Conservation (phyloP, 2,797 vertebrate genomes). For the Melanotaenia parkinsoni region DNA sequence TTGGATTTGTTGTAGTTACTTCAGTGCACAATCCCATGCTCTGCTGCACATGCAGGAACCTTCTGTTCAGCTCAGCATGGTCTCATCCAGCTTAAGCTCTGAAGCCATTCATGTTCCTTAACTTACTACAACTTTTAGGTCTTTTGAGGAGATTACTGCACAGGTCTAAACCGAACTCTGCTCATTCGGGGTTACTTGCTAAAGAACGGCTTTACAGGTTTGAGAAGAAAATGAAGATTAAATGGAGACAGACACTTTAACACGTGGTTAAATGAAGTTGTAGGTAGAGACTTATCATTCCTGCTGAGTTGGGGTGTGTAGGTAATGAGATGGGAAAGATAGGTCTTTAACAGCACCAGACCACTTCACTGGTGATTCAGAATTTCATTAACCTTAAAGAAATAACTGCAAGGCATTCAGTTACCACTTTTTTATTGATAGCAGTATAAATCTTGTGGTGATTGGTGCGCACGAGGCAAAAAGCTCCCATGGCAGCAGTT, state of each 20-base stretch:
- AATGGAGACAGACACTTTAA: slow-evolving; percentile 41
- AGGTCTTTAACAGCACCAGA: slow-evolving; percentile 33
- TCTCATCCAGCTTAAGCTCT: slow-evolving; percentile 47
- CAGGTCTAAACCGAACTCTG: slow-evolving; percentile 45
- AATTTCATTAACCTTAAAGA: slow-evolving; percentile 70
- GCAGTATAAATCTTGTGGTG: slow-evolving; percentile 56
- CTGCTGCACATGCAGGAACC: slow-evolving; percentile 50
- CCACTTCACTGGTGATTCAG: slow-evolving; percentile 44
- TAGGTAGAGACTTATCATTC: slow-evolving; percentile 45
- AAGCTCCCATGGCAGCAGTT: slow-evolving; percentile 43
- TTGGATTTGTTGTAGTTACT: slow-evolving; percentile 44
- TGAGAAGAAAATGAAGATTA: slow-evolving; percentile 67
- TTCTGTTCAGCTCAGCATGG: slow-evolving; percentile 49
- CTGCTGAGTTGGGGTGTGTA: slow-evolving; percentile 34
- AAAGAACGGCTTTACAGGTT: slow-evolving; percentile 34
- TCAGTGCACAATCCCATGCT: slow-evolving; percentile 26
- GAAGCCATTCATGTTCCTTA: slow-evolving; percentile 39
- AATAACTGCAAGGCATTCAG: slow-evolving; percentile 40
- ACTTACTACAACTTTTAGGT: slow-evolving; percentile 32
- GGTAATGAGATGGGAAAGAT: slow-evolving; percentile 25
- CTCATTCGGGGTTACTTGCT: slow-evolving; percentile 57
- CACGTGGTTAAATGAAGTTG: slow-evolving; percentile 38
- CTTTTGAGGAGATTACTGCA: slow-evolving; percentile 64
- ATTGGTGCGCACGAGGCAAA: slow-evolving; percentile 33
- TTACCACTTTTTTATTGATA: slow-evolving; percentile 53